Conservation (phyloP, 2,113 vertebrate genomes). For the Pterocles orientalis region DNA sequence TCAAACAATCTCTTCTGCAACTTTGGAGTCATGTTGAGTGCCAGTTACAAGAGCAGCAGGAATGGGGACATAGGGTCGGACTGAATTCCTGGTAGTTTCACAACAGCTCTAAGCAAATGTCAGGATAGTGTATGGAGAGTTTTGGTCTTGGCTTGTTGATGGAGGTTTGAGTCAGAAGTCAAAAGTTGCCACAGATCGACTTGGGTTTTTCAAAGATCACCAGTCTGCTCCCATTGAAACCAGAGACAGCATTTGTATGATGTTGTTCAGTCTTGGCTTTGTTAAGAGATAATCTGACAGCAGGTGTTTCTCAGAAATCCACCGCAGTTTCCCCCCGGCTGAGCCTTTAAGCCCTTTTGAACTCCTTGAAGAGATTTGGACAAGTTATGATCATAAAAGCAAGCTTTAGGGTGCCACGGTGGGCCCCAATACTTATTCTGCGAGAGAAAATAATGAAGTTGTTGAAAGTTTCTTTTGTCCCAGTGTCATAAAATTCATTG, state of each 20-base stretch:
- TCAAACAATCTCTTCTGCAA: background rate
- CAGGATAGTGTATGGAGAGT: background rate
- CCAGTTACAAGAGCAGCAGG: background rate
- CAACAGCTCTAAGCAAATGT: background rate
- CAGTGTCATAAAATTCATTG: background rate
- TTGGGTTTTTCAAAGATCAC: background rate
- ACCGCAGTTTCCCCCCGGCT: background rate
- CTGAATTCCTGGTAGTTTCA: background rate
- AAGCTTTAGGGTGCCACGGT: rapidly evolving
- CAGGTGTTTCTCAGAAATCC: background rate
- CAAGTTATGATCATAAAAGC: background rate
- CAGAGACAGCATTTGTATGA: background rate
- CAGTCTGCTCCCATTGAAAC: background rate
- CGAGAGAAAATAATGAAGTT: background rate
- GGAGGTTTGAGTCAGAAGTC: background rate
- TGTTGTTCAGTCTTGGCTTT: background rate
- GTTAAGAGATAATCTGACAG: background rate
- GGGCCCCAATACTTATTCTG: background rate
- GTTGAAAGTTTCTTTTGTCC: background rate
- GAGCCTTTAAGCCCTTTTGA: background rate
- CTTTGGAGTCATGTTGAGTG: background rate
- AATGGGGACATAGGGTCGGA: background rate
- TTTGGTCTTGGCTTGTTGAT: background rate
- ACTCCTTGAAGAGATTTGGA: background rate
- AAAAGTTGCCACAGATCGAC: background rate